These are phyloP conservation scores for Toxotes lorentzi DNA, from an alignment of 2,797 vertebrate genomes.

Conservation along the genomic window DNA sequence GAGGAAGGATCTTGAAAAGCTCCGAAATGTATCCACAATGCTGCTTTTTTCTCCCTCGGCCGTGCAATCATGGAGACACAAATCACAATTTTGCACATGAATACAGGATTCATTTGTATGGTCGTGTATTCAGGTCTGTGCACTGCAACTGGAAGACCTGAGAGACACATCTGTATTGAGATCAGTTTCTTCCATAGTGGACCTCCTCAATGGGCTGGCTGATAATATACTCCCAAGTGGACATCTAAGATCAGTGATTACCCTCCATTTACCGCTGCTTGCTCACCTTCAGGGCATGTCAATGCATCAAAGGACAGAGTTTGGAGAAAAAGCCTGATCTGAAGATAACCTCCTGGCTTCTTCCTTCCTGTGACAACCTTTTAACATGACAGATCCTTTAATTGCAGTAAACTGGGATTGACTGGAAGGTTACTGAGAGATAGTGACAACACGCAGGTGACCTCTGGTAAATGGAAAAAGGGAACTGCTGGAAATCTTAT, in stretches of 20 bases:
- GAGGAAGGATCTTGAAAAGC: conserved; percentile 31
- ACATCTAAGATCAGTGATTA: conserved; percentile 75
- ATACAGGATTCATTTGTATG: conserved; percentile 5
- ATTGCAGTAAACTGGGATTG: conserved; percentile 56
- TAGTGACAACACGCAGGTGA: conserved; percentile 22
- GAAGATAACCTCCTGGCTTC: conserved; percentile 70
- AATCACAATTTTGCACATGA: conserved; percentile 34
- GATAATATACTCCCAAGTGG: conserved; percentile 71
- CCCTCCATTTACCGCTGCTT: conserved; percentile 66
- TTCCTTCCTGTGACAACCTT: conserved; percentile 60
- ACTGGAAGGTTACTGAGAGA: conserved; percentile 40
- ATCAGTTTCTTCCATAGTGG: conserved; percentile 56
- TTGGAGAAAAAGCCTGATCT: conserved; percentile 67
- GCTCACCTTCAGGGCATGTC: conserved; percentile 62
- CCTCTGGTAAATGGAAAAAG: conserved; percentile 27
- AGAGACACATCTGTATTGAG: conserved; percentile 62
- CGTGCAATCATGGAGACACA: conserved; percentile 18
- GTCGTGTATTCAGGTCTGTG: neutral
- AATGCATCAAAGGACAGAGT: conserved; percentile 60
- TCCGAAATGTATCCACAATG: conserved; percentile 3
- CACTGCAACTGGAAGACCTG: neutral
- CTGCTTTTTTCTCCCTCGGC: neutral
- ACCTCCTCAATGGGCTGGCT: conserved; percentile 55
- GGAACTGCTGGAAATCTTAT: conserved; percentile 29
- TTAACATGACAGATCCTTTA: conserved; percentile 68